phyloP scores from a whole-genome alignment of 2,888 invertebrate species.

The Nymphalis polychloros region DNA sequence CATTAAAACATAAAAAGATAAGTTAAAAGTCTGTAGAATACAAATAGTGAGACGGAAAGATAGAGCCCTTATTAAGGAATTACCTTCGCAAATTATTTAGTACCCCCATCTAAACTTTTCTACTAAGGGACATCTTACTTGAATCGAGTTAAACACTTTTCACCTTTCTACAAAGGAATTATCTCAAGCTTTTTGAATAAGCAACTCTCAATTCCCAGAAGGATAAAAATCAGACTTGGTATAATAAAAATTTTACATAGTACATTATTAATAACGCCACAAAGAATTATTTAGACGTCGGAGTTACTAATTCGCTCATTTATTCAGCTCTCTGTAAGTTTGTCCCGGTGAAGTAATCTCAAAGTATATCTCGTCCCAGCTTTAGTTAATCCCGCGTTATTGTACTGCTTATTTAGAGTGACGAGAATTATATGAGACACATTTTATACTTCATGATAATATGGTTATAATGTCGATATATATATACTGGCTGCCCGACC shows the following conservation, averaged over 20 bases:
- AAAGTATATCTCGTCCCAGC: conserved; percentile 17
- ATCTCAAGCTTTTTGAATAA: conserved; percentile 16
- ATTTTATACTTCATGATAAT: neutral
- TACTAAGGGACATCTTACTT: conserved; percentile 3
- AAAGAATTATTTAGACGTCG: conserved; percentile 30
- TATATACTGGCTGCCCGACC: no score
- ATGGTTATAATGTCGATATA: no score
- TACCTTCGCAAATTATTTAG: neutral
- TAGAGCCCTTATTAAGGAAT: conserved; percentile 1
- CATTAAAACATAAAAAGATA: no score
- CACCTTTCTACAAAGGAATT: neutral
- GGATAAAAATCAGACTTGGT: conserved; percentile 5
- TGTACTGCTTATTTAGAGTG: conserved; percentile 19
- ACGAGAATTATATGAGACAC: neutral
- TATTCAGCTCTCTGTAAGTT: conserved; percentile 34
- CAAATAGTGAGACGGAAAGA: neutral
- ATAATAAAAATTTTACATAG: conserved; percentile 15
- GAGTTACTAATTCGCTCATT: conserved; percentile 32
- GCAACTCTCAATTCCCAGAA: conserved; percentile 17
- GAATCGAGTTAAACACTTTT: neutral
- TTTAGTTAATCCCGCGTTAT: conserved; percentile 32
- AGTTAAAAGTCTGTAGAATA: neutral
- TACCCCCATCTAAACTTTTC: neutral
- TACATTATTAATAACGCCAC: conserved; percentile 29
- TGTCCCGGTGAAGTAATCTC: conserved; percentile 37